These are phyloP conservation scores for Harmothoe impar DNA, from an alignment of 2,888 invertebrate species.

Conservation along the genomic window DNA sequence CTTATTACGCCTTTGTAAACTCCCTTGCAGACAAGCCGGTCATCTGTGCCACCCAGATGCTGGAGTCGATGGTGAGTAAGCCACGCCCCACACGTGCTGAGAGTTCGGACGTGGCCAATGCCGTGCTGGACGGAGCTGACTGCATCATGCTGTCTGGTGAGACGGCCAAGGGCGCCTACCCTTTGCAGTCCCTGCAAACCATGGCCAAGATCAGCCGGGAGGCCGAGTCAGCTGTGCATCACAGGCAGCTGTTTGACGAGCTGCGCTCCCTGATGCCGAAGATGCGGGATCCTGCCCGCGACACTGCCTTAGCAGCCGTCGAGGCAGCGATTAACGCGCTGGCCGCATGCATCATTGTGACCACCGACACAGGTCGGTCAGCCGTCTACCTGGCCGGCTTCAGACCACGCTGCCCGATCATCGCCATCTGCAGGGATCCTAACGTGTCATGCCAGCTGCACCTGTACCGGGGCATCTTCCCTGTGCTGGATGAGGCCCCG, in stretches of 20 bases:
- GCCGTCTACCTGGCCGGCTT: constrained; percentile 96
- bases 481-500: constrained; percentile 91
- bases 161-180: constrained; percentile 98
- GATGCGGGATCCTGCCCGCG: constrained; percentile 93
- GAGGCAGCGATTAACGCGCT: constrained; percentile 95
- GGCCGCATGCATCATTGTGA: constrained; percentile 94
- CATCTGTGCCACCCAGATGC: constrained; percentile 98
- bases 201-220: constrained; percentile 88
- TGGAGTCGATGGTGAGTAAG: constrained; percentile 99
- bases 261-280: constrained; percentile 85
- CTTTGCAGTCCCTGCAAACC: constrained; percentile 90
- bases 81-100: constrained; percentile 98
- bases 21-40: constrained; percentile 92
- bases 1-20: too few relatives aligned
- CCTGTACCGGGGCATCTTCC: constrained; percentile 94
- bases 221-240: constrained; percentile 98
- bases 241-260: constrained; percentile 93
- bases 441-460: constrained; percentile 96
- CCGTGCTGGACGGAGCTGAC: constrained; percentile 97
- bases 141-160: constrained; percentile 99
- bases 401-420: constrained; percentile 95
- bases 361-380: constrained; percentile 90
- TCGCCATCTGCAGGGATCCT: constrained; percentile 92
- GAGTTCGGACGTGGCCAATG: constrained; percentile 98
- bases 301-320: constrained; percentile 96